These are phyloP conservation scores for Catalaphyllia jardinei DNA, from an alignment of 64 coral and sea anemone species.

Conservation along the genomic window DNA sequence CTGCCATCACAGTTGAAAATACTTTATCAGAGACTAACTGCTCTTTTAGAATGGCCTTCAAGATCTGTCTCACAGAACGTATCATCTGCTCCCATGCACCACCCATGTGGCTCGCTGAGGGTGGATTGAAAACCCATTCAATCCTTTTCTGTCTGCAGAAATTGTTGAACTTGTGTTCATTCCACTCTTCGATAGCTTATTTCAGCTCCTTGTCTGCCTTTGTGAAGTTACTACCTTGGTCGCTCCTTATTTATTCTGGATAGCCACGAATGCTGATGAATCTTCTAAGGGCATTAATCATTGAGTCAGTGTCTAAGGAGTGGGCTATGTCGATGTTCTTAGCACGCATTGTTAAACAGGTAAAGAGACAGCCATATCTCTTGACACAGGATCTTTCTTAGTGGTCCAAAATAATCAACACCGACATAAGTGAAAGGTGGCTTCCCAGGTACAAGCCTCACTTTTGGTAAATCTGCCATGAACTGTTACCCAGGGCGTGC, in stretches of 20 bases:
- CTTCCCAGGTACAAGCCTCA: too few relatives aligned
- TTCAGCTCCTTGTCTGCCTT: too few relatives aligned
- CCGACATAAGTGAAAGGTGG: too few relatives aligned
- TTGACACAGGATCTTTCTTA: conserved; percentile 10
- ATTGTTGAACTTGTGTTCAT: too few relatives aligned
- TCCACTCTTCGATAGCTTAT: not conserved
- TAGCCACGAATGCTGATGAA: too few relatives aligned
- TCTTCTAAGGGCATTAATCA: conserved; percentile 20
- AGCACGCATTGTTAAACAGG: conserved; percentile 15
- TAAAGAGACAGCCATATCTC: conserved; percentile 54
- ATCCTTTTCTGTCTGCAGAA: conserved; percentile 21
- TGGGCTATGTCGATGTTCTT: conserved; percentile 11
- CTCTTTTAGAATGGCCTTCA: conserved; percentile 40
- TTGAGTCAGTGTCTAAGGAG: not conserved
- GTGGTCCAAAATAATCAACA: too few relatives aligned
- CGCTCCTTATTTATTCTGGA: too few relatives aligned
- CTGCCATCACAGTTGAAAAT: conserved; percentile 17
- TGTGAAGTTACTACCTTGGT: too few relatives aligned
- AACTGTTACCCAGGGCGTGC: conserved; percentile 41
- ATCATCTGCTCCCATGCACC: too few relatives aligned
- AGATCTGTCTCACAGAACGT: not conserved
- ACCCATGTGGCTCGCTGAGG: too few relatives aligned
- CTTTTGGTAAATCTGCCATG: too few relatives aligned
- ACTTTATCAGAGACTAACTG: too few relatives aligned
- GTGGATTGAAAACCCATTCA: conserved; percentile 43